phyloP scores from a whole-genome alignment of 2,797 vertebrate species.

The Typhlichthys subterraneus region DNA sequence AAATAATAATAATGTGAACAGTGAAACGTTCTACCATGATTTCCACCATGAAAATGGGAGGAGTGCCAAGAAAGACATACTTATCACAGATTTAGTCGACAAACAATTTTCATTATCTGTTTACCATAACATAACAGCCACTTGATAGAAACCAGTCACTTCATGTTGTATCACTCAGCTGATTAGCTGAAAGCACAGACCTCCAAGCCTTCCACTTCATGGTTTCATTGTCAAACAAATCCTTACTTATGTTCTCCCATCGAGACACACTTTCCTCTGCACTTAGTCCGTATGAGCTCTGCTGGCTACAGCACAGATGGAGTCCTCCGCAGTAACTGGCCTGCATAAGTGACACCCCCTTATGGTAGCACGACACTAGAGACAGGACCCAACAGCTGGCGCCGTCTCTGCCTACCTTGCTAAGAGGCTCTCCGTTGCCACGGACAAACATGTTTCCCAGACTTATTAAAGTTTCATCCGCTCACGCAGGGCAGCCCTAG shows the following conservation, averaged over 20 bases:
- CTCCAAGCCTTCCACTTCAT: constrained; percentile 10
- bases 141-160: too few relatives aligned
- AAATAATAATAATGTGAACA: too few relatives aligned
- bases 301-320: constrained; percentile 33
- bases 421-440: constrained; percentile 48
- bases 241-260: constrained; percentile 15
- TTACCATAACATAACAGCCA: constrained; percentile 14
- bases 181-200: constrained; percentile 36
- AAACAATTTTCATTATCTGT: constrained; percentile 7
- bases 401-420: constrained; percentile 52
- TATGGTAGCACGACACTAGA: constrained; percentile 37
- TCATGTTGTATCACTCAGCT: constrained; percentile 8
- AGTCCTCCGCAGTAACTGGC: constrained; percentile 35
- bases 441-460: constrained; percentile 46
- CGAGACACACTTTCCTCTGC: neutral
- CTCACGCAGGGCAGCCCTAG: constrained; percentile 36
- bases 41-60: too few relatives aligned
- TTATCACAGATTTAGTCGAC: constrained; percentile 6
- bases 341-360: constrained; percentile 49
- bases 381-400: constrained; percentile 58
- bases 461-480: constrained; percentile 68
- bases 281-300: constrained; percentile 10
- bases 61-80: neutral
- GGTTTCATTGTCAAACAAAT: constrained; percentile 15
- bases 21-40: too few relatives aligned